Base-by-base conservation (phyloP, 1,140 invertebrate genomes). In the Lepidotrigona ventralis region DNA sequence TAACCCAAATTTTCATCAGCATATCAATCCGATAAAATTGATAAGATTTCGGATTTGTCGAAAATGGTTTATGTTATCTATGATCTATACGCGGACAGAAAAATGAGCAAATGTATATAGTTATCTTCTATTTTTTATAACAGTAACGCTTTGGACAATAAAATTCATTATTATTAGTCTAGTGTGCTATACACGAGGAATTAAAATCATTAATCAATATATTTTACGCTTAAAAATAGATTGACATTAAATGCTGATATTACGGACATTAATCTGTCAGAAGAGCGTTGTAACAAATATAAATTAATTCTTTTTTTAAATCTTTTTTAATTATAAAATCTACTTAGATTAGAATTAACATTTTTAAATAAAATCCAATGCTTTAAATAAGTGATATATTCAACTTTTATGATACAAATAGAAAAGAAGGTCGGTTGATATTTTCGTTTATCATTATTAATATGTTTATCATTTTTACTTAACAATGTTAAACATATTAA, bases 11-110 rank as follows among this genome's bases (percentile, higher is more conserved):
- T 78, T 83, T 78, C 26, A 63, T 83, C 12, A 46, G 17, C 5
- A 60, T 71, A 26, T 83, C 23, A 39, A 39, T 78, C 53, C 29
- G 81, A 83, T 83, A 83, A 75, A 83, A 78, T 23, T 83, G 81
- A 83, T 83, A 83, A 83, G 74, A 78, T 78, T 77, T 19, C n/a
- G 17, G 71, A 64, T 53, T 78, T 78, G 54, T 70, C 26, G 17
- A 70, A 78, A 54, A 12, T 81, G 51, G 14, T 46, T 23, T 9
- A 14, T 3, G 21, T 78, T 78, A 78, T 70, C 46, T 63, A 5
- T 6, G 21, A 60, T 58, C 11, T 8, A 69, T 46, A 2, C 19
- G 1, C 0, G 6, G 58, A 56, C 69, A 60, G 17, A 56, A 21
- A 17, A 74, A 23, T 2, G 14, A 23, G 14, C 14, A 74, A 74